A percentile compares a stretch with the other conserved stretches of the same genome.
These are phyloP conservation scores for Fregata magnificens DNA, from an alignment of 2,113 vertebrate genomes.

Conservation along the genomic window DNA sequence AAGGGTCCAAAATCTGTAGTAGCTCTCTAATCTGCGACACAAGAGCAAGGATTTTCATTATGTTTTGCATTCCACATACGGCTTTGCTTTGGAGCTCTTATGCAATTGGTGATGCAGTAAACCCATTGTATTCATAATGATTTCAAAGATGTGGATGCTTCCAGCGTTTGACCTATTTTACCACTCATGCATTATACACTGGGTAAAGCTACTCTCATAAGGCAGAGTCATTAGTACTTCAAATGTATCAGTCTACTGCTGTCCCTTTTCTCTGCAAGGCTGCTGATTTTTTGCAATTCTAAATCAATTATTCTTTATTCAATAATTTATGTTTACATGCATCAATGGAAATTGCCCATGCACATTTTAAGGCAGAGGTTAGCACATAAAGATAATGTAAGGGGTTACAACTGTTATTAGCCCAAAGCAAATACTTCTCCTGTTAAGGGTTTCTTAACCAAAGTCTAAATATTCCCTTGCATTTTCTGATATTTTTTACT, in stretches of 20 bases:
- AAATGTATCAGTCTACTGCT: slow-evolving; percentile 23
- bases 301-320: slow-evolving; percentile 31
- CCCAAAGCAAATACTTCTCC: neutral
- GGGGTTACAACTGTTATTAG: neutral
- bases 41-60: slow-evolving; percentile 57
- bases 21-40: slow-evolving; percentile 4
- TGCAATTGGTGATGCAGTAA: slow-evolving; percentile 65
- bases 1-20: neutral
- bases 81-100: slow-evolving; percentile 61
- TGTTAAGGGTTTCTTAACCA: neutral
- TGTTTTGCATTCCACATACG: slow-evolving; percentile 55
- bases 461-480: neutral
- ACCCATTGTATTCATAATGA: slow-evolving; percentile 68
- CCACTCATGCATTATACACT: slow-evolving; percentile 59
- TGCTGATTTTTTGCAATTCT: slow-evolving; percentile 49
- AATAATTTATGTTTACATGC: slow-evolving; percentile 21
- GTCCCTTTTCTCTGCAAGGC: slow-evolving; percentile 38
- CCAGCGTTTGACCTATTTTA: slow-evolving; percentile 70
- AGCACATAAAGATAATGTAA: neutral
- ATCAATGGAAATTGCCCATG: neutral
- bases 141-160: slow-evolving; percentile 66
- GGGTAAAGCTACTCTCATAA: slow-evolving; percentile 41
- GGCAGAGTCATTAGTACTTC: slow-evolving; percentile 56
- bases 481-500: neutral
- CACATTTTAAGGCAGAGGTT: neutral